Conservation (phyloP, 1,140 invertebrate species). For the Megalopta genalis region DNA sequence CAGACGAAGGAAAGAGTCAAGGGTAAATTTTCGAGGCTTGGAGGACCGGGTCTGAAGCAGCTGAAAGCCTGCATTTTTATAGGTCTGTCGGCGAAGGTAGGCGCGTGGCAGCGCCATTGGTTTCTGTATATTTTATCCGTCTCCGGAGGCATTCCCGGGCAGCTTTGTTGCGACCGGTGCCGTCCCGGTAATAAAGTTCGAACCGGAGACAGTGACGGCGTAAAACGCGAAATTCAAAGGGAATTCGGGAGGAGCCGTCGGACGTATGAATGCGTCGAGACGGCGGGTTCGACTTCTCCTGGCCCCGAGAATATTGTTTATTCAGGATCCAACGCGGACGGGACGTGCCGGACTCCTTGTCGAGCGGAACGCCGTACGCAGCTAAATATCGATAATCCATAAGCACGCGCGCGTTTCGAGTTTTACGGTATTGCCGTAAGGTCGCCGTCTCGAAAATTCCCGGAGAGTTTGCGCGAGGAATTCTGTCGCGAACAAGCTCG, state of each 20-base stretch:
- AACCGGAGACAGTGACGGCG: constrained; percentile 40
- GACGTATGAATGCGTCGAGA: constrained; percentile 71
- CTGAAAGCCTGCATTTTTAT: constrained; percentile 7
- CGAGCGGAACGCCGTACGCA: neutral
- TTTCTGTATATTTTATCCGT: constrained; percentile 50
- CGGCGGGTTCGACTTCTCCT: constrained; percentile 51
- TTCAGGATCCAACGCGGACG: constrained; percentile 60
- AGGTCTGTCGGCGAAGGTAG: neutral
- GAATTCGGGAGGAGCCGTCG: constrained; percentile 66
- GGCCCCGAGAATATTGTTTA: constrained; percentile 67
- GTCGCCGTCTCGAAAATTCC: constrained; percentile 24
- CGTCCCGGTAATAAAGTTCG: constrained; percentile 46
- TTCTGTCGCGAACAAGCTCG: constrained; percentile 7
- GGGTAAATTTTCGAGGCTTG: neutral
- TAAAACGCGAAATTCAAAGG: constrained; percentile 77
- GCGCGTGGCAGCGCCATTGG: neutral
- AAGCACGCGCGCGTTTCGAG: constrained; percentile 40
- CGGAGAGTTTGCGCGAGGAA: constrained; percentile 27
- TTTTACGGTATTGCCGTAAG: constrained; percentile 23
- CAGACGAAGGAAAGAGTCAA: too few relatives aligned
- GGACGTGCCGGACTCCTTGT: neutral
- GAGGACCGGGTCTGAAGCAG: neutral
- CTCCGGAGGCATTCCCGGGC: constrained; percentile 2
- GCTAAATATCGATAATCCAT: constrained; percentile 53
- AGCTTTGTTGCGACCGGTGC: constrained; percentile 37